Conservation (phyloP, 2,797 vertebrate genomes). For the Heliangelus exortis region DNA sequence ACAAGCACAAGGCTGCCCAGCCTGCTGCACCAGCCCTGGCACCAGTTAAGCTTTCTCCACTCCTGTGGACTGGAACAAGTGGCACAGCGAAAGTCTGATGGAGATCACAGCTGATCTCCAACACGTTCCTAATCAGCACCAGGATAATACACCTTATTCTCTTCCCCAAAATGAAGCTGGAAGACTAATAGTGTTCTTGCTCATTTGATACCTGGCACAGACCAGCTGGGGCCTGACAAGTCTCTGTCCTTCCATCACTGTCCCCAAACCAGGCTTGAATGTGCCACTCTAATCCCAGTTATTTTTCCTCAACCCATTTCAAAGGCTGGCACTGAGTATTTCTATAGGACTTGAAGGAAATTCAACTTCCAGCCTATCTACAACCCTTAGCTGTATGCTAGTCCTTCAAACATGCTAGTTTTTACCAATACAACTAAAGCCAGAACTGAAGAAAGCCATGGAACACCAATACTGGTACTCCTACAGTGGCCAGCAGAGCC, state of each 20-base stretch:
- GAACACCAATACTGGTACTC: background rate
- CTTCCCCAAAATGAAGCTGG: background rate
- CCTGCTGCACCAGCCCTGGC: rapidly evolving
- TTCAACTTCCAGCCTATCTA: background rate
- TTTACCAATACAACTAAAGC: background rate
- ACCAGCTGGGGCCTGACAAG: background rate
- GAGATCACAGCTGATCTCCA: background rate
- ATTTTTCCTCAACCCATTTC: background rate
- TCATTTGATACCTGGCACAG: background rate
- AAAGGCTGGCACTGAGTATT: background rate
- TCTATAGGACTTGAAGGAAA: background rate
- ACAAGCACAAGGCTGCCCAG: background rate
- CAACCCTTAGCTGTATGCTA: background rate
- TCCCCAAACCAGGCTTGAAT: background rate
- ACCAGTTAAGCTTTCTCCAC: background rate
- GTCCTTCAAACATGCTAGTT: background rate
- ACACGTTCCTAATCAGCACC: background rate
- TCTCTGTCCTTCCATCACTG: background rate
- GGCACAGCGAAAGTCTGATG: background rate
- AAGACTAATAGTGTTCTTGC: background rate
- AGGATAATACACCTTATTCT: background rate
- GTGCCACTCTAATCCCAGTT: background rate
- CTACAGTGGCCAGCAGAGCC: background rate
- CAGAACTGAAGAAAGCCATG: background rate
- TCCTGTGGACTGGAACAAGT: background rate